Base-by-base conservation (phyloP, 1,140 invertebrate species). In the Proctacanthus coquilletti region DNA sequence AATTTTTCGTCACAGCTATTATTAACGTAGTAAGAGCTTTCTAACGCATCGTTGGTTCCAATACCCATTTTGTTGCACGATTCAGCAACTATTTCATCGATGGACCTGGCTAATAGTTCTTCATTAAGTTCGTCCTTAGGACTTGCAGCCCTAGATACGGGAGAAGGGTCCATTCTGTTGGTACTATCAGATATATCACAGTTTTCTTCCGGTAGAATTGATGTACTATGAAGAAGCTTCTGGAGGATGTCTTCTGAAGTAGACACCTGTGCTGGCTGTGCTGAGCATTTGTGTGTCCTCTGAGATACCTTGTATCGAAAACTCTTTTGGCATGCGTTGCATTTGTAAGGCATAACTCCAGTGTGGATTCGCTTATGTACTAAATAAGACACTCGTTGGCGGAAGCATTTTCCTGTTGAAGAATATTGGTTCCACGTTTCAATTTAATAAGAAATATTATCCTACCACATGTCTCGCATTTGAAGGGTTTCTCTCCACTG, bases 401-500 rank as follows among this genome's bases (percentile, higher is more conserved):
- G 68, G 54, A 88, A 88, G 52, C 78, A 76, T 70, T 87, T 88
- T 18, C 83, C 83, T 87, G 51, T 17, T 64, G 66, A 46, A 44
- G 48, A 51, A 37, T 17, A 35, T 27, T 30, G 41, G 42, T n/a
- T n/a, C n/a, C n/a, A n/a, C n/a, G n/a, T n/a, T n/a, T n/a, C n/a
- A n/a, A n/a, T n/a, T n/a, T n/a, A n/a, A n/a, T n/a, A n/a, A n/a
- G n/a, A n/a, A n/a, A n/a, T n/a, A 15, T 11, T 4, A 32, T 48
- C 54, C 60, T 65, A 86, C 83, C 84, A 61, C 88, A 93, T 40
- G 81, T 80, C 65, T 86, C 84, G 57, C 88, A 93, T 30, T 78
- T 78, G 52, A 88, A 92, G 10, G 87, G 88, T 56, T 89, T 86
- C 56, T 92, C 86, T 1, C 87, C 87, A 5, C 84, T 87, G 48